Evolutionary conservation across 2,888 invertebrate genomes (phyloP), one percentile per base, ranked within the genome.

Genomic region (Nephrocerus scutellatus): DNA sequence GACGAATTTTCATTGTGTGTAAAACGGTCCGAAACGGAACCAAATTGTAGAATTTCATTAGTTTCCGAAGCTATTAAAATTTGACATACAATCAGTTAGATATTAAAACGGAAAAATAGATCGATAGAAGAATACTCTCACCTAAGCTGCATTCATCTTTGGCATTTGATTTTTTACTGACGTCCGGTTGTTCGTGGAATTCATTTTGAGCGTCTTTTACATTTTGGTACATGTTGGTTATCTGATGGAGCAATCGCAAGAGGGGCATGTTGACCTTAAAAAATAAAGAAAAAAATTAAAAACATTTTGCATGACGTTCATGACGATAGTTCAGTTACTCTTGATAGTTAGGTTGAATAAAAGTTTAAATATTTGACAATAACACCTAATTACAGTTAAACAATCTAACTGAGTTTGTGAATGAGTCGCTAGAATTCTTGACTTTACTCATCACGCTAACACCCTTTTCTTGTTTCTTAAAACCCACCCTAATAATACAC

Each of bases 151-250:
- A 77, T 41, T 76, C 77, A 52, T 77, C 75, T 52, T 80, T 79
- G 14, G 73, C 68, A 30, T 71, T 70, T 1, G 66, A 59, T 44
- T 68, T 68, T 30, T 62, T 66, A 40, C 56, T 59, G 2, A 60
- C 39, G 41, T 67, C 67, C 3, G 68, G 77, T 49, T 85, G 83
- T 52, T 84, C 84, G 50, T 86, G 82, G 42, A 95, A 73, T 58
- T 93, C 93, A 52, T 83, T 82, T 61, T 91, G 89, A 0, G 93
- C 93, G 61, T 93, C 91, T 61, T 91, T 89, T 2, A 95, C 91
- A 64, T 93, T 95, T 68, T 92, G 91, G 68, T 93, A 92, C 92
- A 96, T 93, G 59, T 91, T 93, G 57, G 87, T 88, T 59, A 96
- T 93, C 72, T 96, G 96, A 70, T 96, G 93, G 41, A 95, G 73